Base-by-base conservation (phyloP, 2,113 vertebrate species). In the Strigops habroptila region DNA sequence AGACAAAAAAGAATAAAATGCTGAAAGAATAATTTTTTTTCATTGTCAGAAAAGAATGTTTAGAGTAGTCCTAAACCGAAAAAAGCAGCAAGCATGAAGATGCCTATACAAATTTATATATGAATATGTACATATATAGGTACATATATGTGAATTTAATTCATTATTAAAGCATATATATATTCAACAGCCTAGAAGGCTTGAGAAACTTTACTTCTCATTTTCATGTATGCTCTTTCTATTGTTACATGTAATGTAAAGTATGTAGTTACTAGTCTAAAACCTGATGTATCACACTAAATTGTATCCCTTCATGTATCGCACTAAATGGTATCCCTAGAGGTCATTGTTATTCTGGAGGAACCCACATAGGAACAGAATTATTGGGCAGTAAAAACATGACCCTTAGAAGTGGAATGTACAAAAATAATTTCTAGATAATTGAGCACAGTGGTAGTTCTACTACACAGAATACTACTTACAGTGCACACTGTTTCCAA, bases 391-490 rank as follows among this genome's bases (percentile, higher is more conserved):
- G 55, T 65, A 65, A 59, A 86, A 86, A 39, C 10, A 55, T 49
- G 53, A 90, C 37, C 41, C 78, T 82, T 74, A 55, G 48, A 77
- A 87, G 31, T 33, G 6, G 7, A 74, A 68, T 7, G 22, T 91
- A 69, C 39, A 91, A 86, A 95, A 91, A 91, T 57, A 90, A 89
- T 94, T 96, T 93, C 74, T 88, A 39, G 84, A 82, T 88, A 96
- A 93, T 64, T 67, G 65, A 78, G 7, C 76, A 87, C 82, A 91
- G 82, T 73, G n/a, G 82, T 90, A 70, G 95, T 91, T 90, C 41
- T 67, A 9, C 62, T 90, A 49, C 24, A 93, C 85, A 59, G 37
- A n/a, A 35, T 93, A 70, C 57, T 55, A 14, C 51, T 65, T 62
- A 90, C 78, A 79, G 49, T 35, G 44, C 57, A 62, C 2, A 16